A percentile compares a stretch with the other conserved stretches of the same genome.
phyloP scores from a whole-genome alignment of 2,797 vertebrate genomes.

The Pantherophis vulpinus region DNA sequence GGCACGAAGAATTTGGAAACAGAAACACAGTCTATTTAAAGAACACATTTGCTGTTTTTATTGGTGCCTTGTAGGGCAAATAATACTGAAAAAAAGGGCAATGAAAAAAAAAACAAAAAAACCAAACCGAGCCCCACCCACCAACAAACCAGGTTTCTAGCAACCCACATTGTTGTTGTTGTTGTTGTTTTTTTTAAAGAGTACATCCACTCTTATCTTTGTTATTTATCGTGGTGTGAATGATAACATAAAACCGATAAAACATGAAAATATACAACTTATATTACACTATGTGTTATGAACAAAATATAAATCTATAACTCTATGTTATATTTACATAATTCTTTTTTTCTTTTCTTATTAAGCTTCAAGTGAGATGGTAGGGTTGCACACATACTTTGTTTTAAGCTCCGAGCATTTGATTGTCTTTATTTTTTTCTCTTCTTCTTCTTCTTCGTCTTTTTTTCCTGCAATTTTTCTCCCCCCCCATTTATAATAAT shows the following conservation, averaged over 20 bases:
- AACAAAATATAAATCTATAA: conserved; percentile 99
- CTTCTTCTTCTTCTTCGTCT: conserved; percentile 38
- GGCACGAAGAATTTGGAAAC: conserved; percentile 56
- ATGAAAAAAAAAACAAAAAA: conserved; percentile 74
- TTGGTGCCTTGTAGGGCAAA: conserved; percentile 97
- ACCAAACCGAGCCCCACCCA: not conserved
- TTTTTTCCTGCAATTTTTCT: conserved; percentile 58
- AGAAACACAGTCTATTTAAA: conserved; percentile 75
- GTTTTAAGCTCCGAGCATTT: conserved; percentile 98
- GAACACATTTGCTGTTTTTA: conserved; percentile 99
- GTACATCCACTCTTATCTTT: conserved; percentile 90
- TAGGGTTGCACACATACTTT: conserved; percentile 88
- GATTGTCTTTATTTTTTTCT: conserved; percentile 89
- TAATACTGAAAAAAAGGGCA: conserved; percentile 99
- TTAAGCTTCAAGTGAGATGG: conserved; percentile 99
- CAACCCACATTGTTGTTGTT: conserved; percentile 79
- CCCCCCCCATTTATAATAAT: conserved; percentile 69
- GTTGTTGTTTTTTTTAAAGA: conserved; percentile 82
- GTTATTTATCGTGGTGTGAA: conserved; percentile 94
- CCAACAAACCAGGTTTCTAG: conserved; percentile 82
- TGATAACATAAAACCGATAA: conserved; percentile 96
- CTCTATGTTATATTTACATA: conserved; percentile 99
- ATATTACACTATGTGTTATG: conserved; percentile 99
- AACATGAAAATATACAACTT: conserved; percentile 99
- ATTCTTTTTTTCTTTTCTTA: conserved; percentile 97